Evolutionary conservation across 2,888 invertebrate species (phyloP), one percentile per base, ranked within the genome.

Genomic region (Lasioglossum leucozonium): DNA sequence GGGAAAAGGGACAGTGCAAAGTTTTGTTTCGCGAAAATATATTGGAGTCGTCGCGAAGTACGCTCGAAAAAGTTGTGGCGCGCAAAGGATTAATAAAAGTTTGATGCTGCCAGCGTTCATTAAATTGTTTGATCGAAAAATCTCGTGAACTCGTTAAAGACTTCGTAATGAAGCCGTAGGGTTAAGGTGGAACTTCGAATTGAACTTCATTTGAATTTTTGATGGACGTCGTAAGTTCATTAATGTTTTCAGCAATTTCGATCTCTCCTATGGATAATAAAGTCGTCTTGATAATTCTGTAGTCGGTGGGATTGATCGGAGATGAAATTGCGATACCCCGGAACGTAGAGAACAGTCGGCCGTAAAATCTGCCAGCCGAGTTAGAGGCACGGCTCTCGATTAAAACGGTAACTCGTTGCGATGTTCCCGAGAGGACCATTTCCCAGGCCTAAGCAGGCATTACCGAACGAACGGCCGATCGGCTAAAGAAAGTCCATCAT

Each of bases 401-500:
- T 67, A 37, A 37, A n/a, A 37, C 22, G 67, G 22, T 18, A 67
- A 67, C 37, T 67, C 67, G 18, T 11, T 22, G n/a, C 34, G 10
- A 37, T 37, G 22, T 40, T 67, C 37, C 67, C 67, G 0, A 0
- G 67, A n/a, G 37, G 22, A 34, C 37, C 67, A 67, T 67, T 67
- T 37, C 67, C 37, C 67, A 67, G 67, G 37, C 37, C 37, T 22
- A 22, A 67, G 67, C 67, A 67, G 22, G 34, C 67, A 22, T 22
- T 37, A 22, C 37, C 37, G n/a, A 37, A 40, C 37, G n/a, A 37
- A 40, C 37, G 67, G 22, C 37, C 37, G 37, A 22, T 11, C 55
- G 44, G 11, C 10, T 72, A 18, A n/a, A 18, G 65, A 62, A 34
- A 77, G 51, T 77, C 34, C 34, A n/a, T 22, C 26, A 69, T 78